Evolutionary conservation across 2,113 vertebrate genomes (phyloP).

Genomic region (Hippocampus barbouri): DNA sequence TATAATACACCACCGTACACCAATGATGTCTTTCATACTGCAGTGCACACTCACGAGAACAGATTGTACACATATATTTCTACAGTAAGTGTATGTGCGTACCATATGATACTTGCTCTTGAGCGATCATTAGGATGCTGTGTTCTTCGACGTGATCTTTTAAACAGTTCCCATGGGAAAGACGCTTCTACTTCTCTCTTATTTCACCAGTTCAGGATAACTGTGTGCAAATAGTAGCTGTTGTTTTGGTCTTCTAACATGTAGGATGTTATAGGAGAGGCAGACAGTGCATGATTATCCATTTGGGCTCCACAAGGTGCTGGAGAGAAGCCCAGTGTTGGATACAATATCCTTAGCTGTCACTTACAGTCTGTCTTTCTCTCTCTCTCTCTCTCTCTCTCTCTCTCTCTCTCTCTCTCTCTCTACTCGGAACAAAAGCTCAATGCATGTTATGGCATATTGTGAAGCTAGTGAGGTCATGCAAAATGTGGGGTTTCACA

Average conservation of each 20-base stretch:
- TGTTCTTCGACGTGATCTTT: background rate
- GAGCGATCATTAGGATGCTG: background rate
- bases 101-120: background rate
- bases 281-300: slow-evolving; percentile 40
- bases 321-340: slow-evolving; percentile 54
- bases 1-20: too few species aligned
- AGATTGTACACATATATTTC: background rate
- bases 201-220: slow-evolving; percentile 12
- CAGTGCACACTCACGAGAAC: too few species aligned
- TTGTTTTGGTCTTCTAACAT: slow-evolving; percentile 20
- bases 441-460: too few species aligned
- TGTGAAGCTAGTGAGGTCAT: too few species aligned
- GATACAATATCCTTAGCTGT: slow-evolving; percentile 36
- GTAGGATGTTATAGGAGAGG: slow-evolving; percentile 39
- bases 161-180: background rate
- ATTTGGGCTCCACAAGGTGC: slow-evolving; percentile 32
- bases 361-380: slow-evolving; percentile 2
- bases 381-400: background rate
- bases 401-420: too few species aligned
- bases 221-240: slow-evolving; percentile 48
- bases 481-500: too few species aligned
- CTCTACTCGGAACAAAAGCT: too few species aligned
- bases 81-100: background rate
- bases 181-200: background rate
- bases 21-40: too few species aligned